Conservation (phyloP, 2,797 vertebrate species). For the Falco rusticolus region DNA sequence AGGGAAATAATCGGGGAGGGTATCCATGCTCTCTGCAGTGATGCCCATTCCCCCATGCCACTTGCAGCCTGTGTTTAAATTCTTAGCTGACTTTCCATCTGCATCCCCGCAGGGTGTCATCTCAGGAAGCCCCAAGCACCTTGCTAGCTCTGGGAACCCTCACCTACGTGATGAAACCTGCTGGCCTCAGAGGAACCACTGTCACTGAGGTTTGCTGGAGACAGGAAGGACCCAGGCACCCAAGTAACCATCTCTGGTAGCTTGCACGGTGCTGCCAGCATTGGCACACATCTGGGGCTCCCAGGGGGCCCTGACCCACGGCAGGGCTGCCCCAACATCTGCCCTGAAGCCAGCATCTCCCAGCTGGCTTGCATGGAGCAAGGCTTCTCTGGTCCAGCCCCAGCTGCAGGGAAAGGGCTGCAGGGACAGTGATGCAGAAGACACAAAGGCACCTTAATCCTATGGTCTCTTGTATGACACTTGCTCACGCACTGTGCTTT, state of each 20-base stretch:
- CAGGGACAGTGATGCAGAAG: background rate
- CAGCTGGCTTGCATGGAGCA: accelerated
- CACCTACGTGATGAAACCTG: accelerated
- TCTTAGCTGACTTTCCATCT: background rate
- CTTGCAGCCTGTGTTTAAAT: background rate
- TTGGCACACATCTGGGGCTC: accelerated
- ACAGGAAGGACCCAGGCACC: background rate
- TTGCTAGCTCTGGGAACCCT: background rate
- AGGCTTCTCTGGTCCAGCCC: background rate
- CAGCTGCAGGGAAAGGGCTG: background rate
- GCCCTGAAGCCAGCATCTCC: background rate
- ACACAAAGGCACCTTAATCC: background rate
- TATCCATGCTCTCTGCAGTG: background rate
- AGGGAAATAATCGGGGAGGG: background rate
- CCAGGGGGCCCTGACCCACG: background rate
- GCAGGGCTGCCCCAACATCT: background rate
- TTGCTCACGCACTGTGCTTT: background rate
- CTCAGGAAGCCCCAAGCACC: background rate
- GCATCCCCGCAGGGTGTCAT: background rate
- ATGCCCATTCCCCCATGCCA: background rate
- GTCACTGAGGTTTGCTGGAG: background rate
- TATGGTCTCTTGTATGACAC: background rate
- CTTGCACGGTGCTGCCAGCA: background rate
- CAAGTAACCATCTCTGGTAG: accelerated
- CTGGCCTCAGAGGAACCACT: background rate